A percentile compares a stretch with the other conserved stretches of the same genome.
Conservation (phyloP, 2,113 vertebrate species). For the Pangasianodon gigas region DNA sequence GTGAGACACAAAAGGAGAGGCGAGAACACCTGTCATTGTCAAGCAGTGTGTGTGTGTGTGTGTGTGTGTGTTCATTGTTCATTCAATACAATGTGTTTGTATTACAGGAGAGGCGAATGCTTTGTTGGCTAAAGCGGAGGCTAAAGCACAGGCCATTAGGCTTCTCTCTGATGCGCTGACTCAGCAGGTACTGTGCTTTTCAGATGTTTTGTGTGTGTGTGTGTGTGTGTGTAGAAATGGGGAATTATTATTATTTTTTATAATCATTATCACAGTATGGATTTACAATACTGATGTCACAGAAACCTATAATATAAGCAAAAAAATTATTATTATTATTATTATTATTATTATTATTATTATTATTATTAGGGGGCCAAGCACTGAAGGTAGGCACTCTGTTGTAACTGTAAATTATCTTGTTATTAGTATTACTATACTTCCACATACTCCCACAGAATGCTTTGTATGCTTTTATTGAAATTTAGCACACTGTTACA, state of each 20-base stretch:
- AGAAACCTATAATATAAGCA: neutral
- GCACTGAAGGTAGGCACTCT: too few species aligned
- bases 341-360: too few species aligned
- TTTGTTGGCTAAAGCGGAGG: slow-evolving; percentile 86
- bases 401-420: too few species aligned
- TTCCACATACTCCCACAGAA: too few species aligned
- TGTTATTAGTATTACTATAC: too few species aligned
- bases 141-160: slow-evolving; percentile 87
- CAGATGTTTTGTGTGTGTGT: neutral
- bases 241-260: too few species aligned
- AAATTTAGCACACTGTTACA: too few species aligned
- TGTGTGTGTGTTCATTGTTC: neutral
- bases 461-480: too few species aligned
- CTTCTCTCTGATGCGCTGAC: slow-evolving; percentile 84
- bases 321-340: too few species aligned
- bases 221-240: neutral
- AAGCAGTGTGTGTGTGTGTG: neutral
- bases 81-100: slow-evolving; percentile 3
- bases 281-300: neutral
- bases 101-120: slow-evolving; percentile 89
- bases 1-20: neutral
- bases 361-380: too few species aligned
- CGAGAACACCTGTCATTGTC: neutral
- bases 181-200: slow-evolving; percentile 73
- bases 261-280: neutral